A percentile compares a stretch with the other conserved stretches of the same genome.
These are phyloP conservation scores for Protaetia brevitarsis DNA, from an alignment of 1,140 invertebrate genomes.

Conservation along the genomic window DNA sequence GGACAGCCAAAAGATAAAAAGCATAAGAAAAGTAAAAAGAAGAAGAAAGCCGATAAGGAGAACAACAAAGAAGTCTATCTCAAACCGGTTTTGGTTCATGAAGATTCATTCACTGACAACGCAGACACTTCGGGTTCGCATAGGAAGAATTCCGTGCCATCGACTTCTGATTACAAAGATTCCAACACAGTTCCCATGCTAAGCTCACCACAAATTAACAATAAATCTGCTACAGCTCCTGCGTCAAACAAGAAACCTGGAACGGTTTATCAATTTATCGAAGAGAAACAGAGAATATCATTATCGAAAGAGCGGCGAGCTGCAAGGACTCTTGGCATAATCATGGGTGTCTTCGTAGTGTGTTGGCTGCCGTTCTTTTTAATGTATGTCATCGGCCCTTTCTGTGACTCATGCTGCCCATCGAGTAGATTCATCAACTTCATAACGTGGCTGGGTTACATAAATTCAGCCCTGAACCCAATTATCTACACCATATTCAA, in stretches of 20 bases:
- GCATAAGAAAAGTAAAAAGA: constrained; percentile 41
- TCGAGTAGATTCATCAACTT: constrained; percentile 80
- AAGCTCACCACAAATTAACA: constrained; percentile 32
- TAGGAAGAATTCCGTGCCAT: constrained; percentile 34
- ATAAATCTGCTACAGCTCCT: constrained; percentile 48
- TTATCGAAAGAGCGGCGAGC: constrained; percentile 86
- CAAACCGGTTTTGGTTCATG: constrained; percentile 57
- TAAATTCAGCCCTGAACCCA: constrained; percentile 96
- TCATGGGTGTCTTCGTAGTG: constrained; percentile 92
- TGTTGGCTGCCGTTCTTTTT: constrained; percentile 98
- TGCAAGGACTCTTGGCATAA: constrained; percentile 87
- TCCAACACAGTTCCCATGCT: constrained; percentile 28
- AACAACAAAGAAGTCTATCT: constrained; percentile 54
- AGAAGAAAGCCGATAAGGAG: constrained; percentile 53
- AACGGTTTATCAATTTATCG: constrained; percentile 84
- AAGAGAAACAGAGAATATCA: constrained; percentile 92
- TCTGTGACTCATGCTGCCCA: constrained; percentile 76
- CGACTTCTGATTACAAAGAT: constrained; percentile 30
- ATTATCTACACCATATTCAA: constrained; percentile 98
- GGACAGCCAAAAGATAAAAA: constrained; percentile 52
- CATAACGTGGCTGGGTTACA: constrained; percentile 95
- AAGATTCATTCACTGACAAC: constrained; percentile 64
- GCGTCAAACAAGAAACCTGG: constrained; percentile 51
- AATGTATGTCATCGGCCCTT: constrained; percentile 89
- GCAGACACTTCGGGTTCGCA: constrained; percentile 45